Conservation (phyloP, 1,140 invertebrate genomes). For the Drosophila burlai region DNA sequence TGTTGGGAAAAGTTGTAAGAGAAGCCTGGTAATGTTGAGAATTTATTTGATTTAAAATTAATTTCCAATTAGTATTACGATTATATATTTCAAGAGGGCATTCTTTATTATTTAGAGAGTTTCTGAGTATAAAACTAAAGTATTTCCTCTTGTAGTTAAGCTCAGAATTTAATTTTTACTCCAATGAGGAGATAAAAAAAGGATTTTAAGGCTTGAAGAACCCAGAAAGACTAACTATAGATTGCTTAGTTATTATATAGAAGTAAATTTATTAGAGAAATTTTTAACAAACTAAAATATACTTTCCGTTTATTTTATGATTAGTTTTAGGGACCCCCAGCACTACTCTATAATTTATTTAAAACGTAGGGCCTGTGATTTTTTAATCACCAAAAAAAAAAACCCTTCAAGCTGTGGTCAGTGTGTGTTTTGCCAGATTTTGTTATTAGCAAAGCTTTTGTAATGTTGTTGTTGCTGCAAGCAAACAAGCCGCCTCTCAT, state of each 20-base stretch:
- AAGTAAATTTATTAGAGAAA: too few relatives aligned
- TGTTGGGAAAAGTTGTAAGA: background rate
- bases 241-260: too few relatives aligned
- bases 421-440: conserved; percentile 48
- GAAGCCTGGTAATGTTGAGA: too few relatives aligned
- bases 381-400: conserved; percentile 8
- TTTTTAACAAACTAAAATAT: too few relatives aligned
- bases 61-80: too few relatives aligned
- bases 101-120: background rate
- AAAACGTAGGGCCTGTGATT: background rate
- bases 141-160: background rate
- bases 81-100: background rate
- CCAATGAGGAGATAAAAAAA: too few relatives aligned
- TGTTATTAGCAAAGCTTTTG: conserved; percentile 26
- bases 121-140: background rate
- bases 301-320: background rate
- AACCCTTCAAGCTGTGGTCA: conserved; percentile 1
- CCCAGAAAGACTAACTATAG: too few relatives aligned
- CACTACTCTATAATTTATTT: background rate
- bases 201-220: too few relatives aligned
- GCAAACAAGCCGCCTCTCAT: conserved; percentile 23
- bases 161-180: background rate
- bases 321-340: background rate
- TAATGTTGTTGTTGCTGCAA: conserved; percentile 12
- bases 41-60: too few relatives aligned